Percentiles rank a stretch among this genome's conserved stretches.
Conservation (phyloP, 2,888 invertebrate species). For the Gisinianus flammeolus region DNA sequence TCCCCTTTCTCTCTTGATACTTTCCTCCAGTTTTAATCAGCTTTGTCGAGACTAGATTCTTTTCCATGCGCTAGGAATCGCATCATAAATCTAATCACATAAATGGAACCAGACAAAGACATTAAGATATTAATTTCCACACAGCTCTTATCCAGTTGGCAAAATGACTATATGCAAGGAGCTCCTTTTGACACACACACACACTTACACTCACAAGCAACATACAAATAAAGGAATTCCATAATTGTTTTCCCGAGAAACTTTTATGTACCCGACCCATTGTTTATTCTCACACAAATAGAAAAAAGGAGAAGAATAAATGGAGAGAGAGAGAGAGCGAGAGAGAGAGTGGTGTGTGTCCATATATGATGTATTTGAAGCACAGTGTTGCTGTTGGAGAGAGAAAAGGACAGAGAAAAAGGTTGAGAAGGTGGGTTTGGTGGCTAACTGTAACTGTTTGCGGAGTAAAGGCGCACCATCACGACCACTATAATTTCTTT, state of each 20-base stretch:
- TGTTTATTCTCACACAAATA: background rate
- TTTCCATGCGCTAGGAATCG: too few relatives aligned
- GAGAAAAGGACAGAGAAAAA: background rate
- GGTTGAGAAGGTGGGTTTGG: background rate
- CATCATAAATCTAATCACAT: background rate
- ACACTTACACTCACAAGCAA: background rate
- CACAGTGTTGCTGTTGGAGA: background rate
- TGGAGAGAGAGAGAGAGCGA: background rate
- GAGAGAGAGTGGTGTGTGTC: background rate
- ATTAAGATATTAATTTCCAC: conserved; percentile 12
- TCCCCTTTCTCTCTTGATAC: background rate
- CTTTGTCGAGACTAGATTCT: too few relatives aligned
- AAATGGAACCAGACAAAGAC: background rate
- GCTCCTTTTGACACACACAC: too few relatives aligned
- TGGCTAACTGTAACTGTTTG: background rate
- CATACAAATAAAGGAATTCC: background rate
- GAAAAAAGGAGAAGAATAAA: background rate
- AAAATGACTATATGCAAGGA: too few relatives aligned
- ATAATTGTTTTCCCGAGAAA: too few relatives aligned
- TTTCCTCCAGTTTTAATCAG: background rate
- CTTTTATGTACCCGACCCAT: too few relatives aligned
- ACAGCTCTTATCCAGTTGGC: too few relatives aligned
- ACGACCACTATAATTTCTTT: conserved; percentile 32
- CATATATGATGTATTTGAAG: background rate
- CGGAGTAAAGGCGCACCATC: background rate